These are phyloP conservation scores for Microtus montanus DNA, from an alignment of 2,113 vertebrate genomes.

Conservation along the genomic window DNA sequence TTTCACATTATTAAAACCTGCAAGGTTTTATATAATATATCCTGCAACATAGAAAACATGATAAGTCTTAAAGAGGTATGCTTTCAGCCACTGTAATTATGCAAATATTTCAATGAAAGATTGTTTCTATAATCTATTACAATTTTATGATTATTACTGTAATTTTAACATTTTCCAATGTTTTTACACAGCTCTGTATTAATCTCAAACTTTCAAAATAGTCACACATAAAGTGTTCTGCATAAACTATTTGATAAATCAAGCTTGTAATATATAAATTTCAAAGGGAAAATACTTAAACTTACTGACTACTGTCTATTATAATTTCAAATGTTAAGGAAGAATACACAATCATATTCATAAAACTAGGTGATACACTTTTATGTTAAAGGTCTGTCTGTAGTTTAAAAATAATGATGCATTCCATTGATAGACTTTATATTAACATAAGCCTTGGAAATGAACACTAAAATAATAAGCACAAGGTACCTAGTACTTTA, in stretches of 20 bases:
- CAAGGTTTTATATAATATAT: constrained; percentile 61
- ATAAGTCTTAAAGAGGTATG: constrained; percentile 18
- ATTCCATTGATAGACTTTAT: not conserved
- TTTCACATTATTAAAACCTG: constrained; percentile 49
- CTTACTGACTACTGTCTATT: not conserved
- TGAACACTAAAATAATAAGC: constrained; percentile 40
- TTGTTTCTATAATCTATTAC: not conserved
- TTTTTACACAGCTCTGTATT: not conserved
- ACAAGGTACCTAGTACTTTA: not conserved
- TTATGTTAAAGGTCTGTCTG: not conserved
- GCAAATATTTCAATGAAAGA: not conserved
- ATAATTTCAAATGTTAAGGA: not conserved
- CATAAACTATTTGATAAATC: not conserved
- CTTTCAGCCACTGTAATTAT: constrained; percentile 41
- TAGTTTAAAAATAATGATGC: not conserved
- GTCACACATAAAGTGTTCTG: not conserved
- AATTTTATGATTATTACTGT: not conserved
- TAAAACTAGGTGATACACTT: not conserved
- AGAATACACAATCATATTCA: not conserved
- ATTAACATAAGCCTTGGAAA: not conserved
- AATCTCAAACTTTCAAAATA: constrained; percentile 15
- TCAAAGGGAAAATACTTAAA: not conserved
- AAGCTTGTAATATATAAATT: not conserved
- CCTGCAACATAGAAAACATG: not conserved
- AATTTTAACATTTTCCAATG: constrained; percentile 9